Conservation (phyloP, 2,113 vertebrate genomes). For the Nothocercus julius region DNA sequence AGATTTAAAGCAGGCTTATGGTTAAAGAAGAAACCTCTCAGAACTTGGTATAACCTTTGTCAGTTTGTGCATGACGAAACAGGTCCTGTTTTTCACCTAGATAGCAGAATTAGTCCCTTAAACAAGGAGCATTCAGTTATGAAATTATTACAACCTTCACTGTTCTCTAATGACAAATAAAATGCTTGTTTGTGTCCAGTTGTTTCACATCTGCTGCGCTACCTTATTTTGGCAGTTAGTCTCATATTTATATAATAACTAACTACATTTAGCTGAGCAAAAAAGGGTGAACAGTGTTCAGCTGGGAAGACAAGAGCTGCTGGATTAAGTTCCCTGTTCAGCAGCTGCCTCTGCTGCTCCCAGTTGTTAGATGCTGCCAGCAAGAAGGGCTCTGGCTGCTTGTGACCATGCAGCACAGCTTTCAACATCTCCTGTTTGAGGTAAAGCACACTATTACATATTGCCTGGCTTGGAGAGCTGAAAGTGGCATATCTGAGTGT, state of each 20-base stretch:
- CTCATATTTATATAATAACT: not conserved
- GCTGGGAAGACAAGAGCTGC: not conserved
- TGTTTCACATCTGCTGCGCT: not conserved
- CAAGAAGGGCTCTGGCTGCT: not conserved
- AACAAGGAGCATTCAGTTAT: not conserved
- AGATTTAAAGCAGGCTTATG: not conserved
- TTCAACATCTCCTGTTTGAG: not conserved
- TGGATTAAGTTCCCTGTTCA: not conserved
- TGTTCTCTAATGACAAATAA: not conserved
- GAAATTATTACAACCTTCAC: not conserved
- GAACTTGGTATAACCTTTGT: not conserved
- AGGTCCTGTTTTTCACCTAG: not conserved
- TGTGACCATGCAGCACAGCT: not conserved
- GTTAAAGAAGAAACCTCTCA: not conserved
- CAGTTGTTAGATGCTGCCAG: not conserved
- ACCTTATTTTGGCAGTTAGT: not conserved
- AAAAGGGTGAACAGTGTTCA: not conserved
- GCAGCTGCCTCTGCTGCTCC: not conserved
- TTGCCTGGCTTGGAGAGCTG: not conserved
- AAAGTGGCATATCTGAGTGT: accelerated
- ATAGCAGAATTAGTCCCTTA: not conserved
- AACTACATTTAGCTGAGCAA: not conserved
- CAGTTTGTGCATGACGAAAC: not conserved
- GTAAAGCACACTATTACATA: accelerated
- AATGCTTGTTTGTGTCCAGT: not conserved